phyloP scores from a whole-genome alignment of 2,797 vertebrate species.

The Psittacula derbiana region DNA sequence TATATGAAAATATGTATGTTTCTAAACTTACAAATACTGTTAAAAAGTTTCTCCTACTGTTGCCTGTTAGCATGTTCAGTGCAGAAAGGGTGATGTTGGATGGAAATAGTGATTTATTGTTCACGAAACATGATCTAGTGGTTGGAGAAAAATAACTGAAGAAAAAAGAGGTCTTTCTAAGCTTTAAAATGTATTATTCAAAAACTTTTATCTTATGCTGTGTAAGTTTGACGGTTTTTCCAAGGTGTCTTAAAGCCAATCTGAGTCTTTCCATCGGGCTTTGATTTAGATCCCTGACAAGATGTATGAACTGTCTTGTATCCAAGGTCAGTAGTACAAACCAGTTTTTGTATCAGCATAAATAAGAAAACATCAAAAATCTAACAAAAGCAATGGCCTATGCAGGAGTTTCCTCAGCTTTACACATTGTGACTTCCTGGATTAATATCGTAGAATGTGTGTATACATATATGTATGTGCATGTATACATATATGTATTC shows the following conservation, averaged over 20 bases:
- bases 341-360: not conserved
- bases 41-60: not conserved
- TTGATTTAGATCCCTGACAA: not conserved
- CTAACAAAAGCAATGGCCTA: not conserved
- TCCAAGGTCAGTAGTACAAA: not conserved
- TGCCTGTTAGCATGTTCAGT: not conserved
- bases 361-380: not conserved
- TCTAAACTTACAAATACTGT: not conserved
- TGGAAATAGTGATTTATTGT: not conserved
- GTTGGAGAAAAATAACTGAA: not conserved
- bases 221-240: not conserved
- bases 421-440: not conserved
- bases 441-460: not conserved
- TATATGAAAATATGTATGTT: not conserved
- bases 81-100: not conserved
- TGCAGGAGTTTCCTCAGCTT: not conserved
- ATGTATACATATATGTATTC: not conserved
- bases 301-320: not conserved
- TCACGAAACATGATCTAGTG: not conserved
- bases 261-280: not conserved
- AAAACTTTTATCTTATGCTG: not conserved
- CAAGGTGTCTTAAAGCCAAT: not conserved
- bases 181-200: not conserved
- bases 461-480: too few species aligned
- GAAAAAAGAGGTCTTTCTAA: not conserved